Evolutionary conservation across 2,888 invertebrate species (phyloP).

Genomic region (Unio delphinus): DNA sequence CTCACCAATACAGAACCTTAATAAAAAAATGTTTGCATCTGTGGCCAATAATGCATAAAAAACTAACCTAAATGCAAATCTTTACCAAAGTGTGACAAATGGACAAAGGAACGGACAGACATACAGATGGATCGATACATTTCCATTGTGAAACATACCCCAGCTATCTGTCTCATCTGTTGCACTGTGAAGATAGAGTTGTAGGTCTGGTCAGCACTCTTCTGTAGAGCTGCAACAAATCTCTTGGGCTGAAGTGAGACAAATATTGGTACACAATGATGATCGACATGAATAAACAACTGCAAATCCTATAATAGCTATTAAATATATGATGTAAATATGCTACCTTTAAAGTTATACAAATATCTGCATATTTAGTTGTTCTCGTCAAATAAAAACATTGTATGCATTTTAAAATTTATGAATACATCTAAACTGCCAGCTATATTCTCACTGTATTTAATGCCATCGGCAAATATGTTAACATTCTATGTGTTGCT

Average conservation of each 20-base stretch:
- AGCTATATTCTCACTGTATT: too few relatives aligned
- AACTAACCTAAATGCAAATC: background rate
- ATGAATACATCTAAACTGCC: too few relatives aligned
- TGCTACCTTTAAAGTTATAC: too few relatives aligned
- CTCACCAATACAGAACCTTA: background rate
- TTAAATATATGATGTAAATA: too few relatives aligned
- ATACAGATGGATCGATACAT: background rate
- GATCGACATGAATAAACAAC: too few relatives aligned
- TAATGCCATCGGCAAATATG: too few relatives aligned
- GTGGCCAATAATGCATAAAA: background rate
- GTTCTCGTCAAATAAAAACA: too few relatives aligned
- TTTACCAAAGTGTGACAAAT: background rate
- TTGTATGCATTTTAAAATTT: too few relatives aligned
- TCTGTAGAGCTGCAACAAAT: conserved; percentile 81
- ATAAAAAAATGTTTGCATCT: background rate
- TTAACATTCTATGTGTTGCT: too few relatives aligned
- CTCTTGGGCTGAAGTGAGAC: conserved; percentile 76
- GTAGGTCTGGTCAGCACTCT: conserved; percentile 78
- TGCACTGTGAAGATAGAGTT: conserved; percentile 83
- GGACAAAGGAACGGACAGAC: background rate
- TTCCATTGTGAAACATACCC: conserved; percentile 37
- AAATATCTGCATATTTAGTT: too few relatives aligned
- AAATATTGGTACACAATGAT: background rate
- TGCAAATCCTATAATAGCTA: too few relatives aligned
- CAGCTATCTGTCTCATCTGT: conserved; percentile 83